Evolutionary conservation across 2,797 vertebrate genomes (phyloP), one percentile per base, ranked within the genome.

Genomic region (Phaenicophaeus curvirostris): DNA sequence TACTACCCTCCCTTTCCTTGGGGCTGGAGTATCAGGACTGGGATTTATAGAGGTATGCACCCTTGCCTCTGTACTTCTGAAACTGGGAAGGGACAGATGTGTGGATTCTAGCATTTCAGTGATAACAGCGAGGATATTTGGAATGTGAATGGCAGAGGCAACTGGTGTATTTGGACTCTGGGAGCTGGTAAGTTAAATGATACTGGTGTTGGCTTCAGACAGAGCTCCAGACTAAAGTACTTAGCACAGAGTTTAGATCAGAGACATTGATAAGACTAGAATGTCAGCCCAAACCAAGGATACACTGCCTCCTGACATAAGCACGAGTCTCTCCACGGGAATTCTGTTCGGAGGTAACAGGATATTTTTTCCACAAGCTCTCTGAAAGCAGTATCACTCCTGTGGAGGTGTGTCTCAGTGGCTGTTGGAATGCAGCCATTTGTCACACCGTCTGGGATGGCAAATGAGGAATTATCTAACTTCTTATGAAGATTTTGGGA

Each of bases 201-300:
- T 53, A 9, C 48, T 85, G 69, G n/a, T 42, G 13, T 48, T 89
- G 7, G 13, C 69, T 80, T 69, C 72, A 91, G 72, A 77, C 69
- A 68, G 59, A 83, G 28, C 58, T 92, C 73, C 85, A 87, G 82
- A 65, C 69, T 39, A 25, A 51, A 84, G 61, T 69, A 48, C 88
- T 96, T 87, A 92, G 51, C 33, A 21, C 76, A 50, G 87, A 66
- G 25, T 65, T 78, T 89, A 93, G 94, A 93, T 94, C 67, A 51
- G 85, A 93, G 92, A 78, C 76, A 2, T 48, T 51, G 95, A 92
- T 96, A 95, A 76, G 82, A 41, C 37, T 86, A 87, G 89, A 96
- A 94, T 93, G 93, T 88, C 67, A 75, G 37, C 63, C 51, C 61
- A 50, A 85, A 72, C 54, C 57, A 7, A 72, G 78, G 54, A 54